Evolutionary conservation across 2,888 invertebrate genomes (phyloP).

Genomic region (Biston stratarius): DNA sequence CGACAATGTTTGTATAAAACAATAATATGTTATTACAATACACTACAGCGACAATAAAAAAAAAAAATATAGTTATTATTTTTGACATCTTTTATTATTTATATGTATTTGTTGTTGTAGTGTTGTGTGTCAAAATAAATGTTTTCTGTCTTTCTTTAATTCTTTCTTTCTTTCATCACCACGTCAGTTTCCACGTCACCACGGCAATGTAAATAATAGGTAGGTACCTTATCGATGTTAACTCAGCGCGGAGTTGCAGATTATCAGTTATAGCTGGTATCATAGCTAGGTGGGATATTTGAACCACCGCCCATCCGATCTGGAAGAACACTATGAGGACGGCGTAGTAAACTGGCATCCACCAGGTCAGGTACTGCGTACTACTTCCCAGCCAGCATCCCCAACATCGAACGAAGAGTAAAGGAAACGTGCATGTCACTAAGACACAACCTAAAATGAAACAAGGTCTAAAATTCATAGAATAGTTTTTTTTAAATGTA

Average conservation of each 20-base stretch:
- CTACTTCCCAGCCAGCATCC: slow-evolving; percentile 77
- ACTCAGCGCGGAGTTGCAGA: slow-evolving; percentile 90
- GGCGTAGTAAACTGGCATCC: slow-evolving; percentile 86
- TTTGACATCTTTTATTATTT: no score
- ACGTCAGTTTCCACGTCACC: no score
- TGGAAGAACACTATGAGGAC: slow-evolving; percentile 92
- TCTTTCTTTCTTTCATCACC: no score
- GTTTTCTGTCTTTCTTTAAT: no score
- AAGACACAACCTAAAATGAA: slow-evolving; percentile 86
- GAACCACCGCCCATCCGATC: slow-evolving; percentile 97
- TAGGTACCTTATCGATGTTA: slow-evolving; percentile 90
- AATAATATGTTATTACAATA: no score
- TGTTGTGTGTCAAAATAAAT: no score
- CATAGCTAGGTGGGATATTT: slow-evolving; percentile 96
- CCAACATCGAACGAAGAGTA: slow-evolving; percentile 91
- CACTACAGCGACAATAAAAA: no score
- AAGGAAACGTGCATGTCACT: slow-evolving; percentile 91
- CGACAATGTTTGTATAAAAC: no score
- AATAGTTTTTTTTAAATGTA: no score
- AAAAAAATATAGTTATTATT: no score
- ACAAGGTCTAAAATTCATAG: neutral
- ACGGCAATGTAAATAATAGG: no score
- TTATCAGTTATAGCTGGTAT: slow-evolving; percentile 93
- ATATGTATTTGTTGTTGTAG: no score
- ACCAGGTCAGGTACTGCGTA: slow-evolving; percentile 74